These are phyloP conservation scores for Ricordea florida DNA, from an alignment of 92 coral and sea anemone genomes.

Conservation along the genomic window DNA sequence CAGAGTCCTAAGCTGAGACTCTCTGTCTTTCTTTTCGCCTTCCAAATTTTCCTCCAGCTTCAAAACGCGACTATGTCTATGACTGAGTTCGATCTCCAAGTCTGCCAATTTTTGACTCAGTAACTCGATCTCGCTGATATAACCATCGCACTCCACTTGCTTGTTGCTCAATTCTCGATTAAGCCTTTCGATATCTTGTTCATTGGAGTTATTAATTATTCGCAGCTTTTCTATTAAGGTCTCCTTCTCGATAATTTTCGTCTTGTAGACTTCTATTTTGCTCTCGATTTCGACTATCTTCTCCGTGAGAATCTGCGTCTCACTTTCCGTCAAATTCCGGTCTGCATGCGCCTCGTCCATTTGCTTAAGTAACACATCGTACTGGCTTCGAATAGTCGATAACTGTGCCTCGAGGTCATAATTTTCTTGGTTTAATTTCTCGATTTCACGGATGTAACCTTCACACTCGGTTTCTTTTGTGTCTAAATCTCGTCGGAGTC, in stretches of 20 bases:
- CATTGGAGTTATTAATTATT: conserved; percentile 85
- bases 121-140: conserved; percentile 78
- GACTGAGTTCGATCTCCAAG: conserved; percentile 77
- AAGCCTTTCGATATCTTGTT: conserved; percentile 91
- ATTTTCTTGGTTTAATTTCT: conserved; percentile 81
- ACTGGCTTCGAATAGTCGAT: conserved; percentile 78
- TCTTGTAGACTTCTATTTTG: conserved; percentile 75
- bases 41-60: conserved; percentile 81
- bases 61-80: conserved; percentile 64
- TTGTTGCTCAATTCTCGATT: conserved; percentile 83
- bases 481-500: conserved; percentile 81
- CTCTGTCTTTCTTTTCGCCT: conserved; percentile 77
- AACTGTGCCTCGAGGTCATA: conserved; percentile 82
- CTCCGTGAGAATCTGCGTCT: conserved; percentile 63
- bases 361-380: conserved; percentile 63
- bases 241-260: conserved; percentile 90
- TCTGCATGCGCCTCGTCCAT: conserved; percentile 75
- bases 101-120: conserved; percentile 83
- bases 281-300: conserved; percentile 78
- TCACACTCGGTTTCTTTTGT: conserved; percentile 81
- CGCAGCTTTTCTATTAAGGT: conserved; percentile 83
- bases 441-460: conserved; percentile 82
- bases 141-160: conserved; percentile 80
- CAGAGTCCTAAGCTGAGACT: conserved; percentile 62
- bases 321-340: conserved; percentile 66